Evolutionary conservation across 1,140 invertebrate genomes (phyloP), one percentile per base, ranked within the genome.

Genomic region (Stegodyphus dumicola): DNA sequence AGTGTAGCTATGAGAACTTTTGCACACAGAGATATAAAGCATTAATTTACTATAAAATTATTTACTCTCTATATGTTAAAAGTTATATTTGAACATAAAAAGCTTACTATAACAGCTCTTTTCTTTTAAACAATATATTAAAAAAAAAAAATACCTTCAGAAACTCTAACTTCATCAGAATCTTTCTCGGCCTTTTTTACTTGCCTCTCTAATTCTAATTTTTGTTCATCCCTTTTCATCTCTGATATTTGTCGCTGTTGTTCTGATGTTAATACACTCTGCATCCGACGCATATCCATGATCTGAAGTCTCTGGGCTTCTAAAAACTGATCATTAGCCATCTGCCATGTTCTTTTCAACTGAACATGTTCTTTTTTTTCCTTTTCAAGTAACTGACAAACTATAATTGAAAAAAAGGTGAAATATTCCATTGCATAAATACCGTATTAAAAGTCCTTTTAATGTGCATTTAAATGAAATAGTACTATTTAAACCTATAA

Each of bases 261-360:
- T 83, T 92, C 91, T 15, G 88, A 76, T 5, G 91, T 90, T 33
- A 92, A 88, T 13, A 92, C 89, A 86, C 89, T 88, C 77, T 91
- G 91, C 89, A 92, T 91, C 49, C 91, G 74, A 2, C 89, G 86
- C 87, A 92, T 88, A 87, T 92, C 92, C 88, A 90, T 91, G 88
- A 91, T 90, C 88, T 92, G 91, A 5, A 92, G 89, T 11, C 91
- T 88, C 88, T 92, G 92, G n/a, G 91, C 90, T 88, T 92, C 91
- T 49, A 92, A 87, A 88, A 92, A 92, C 87, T 92, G 91, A 87
- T 92, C 92, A 87, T 92, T 93, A 11, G 92, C 92, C 90, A 92
- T 92, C 87, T 92, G 91, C 92, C 91, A 92, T 15, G 92, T 92
- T 84, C 90, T 89, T 87, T 92, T 91, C 66, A 92, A 87, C 49